Conservation (phyloP, 2,113 vertebrate genomes). For the Nannospalax galili region DNA sequence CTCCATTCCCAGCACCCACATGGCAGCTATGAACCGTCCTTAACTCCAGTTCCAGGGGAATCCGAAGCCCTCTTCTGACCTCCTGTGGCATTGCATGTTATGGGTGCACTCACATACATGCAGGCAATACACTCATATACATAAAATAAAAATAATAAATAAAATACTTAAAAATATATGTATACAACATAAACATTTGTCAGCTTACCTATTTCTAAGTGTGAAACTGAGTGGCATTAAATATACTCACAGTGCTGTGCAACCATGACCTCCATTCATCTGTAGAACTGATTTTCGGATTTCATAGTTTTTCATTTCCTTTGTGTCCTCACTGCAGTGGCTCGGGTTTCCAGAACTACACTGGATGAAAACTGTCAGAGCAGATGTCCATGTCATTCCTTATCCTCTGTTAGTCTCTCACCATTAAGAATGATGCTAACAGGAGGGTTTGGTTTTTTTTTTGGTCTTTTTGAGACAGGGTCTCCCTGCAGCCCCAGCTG, state of each 20-base stretch:
- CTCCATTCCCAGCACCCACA: no score
- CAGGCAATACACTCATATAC: no score
- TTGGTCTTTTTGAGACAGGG: neutral
- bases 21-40: no score
- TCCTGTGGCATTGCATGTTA: no score
- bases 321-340: neutral
- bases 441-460: neutral
- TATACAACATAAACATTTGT: neutral
- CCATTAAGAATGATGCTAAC: neutral
- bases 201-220: neutral
- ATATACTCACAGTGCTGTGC: neutral
- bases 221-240: neutral
- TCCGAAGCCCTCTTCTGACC: no score
- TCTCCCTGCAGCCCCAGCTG: no score
- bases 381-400: neutral
- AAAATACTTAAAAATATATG: neutral
- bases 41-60: no score
- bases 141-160: no score
- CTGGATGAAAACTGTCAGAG: neutral
- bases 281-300: neutral
- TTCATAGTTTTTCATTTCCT: neutral
- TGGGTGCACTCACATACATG: no score
- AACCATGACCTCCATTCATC: neutral
- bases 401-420: neutral
- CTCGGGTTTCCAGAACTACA: neutral